Percentiles rank a stretch among this genome's conserved stretches.
These are phyloP conservation scores for Hydra vulgaris DNA, from an alignment of 30 jellyfish, hydroid and myxozoan species.

Conservation along the genomic window DNA sequence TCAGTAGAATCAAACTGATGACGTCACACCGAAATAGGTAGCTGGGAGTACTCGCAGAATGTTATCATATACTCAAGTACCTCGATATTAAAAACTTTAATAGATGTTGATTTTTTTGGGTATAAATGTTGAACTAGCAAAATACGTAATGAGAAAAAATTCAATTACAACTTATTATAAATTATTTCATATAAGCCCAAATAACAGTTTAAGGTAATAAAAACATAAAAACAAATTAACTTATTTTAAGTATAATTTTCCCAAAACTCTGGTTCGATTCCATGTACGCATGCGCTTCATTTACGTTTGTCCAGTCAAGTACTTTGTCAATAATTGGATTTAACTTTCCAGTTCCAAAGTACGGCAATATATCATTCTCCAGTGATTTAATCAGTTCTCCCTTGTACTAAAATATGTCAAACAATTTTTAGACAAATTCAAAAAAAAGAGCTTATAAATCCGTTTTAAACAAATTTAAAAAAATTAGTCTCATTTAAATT, in stretches of 20 bases:
- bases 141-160: too few species aligned
- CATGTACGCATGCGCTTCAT: slow-evolving; percentile 77
- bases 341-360: slow-evolving; percentile 41
- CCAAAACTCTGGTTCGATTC: slow-evolving; percentile 72
- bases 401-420: slow-evolving; percentile 44
- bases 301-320: slow-evolving; percentile 36
- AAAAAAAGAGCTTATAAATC: neutral
- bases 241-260: slow-evolving; percentile 48
- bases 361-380: slow-evolving; percentile 44
- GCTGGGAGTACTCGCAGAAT: too few species aligned
- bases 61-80: too few species aligned
- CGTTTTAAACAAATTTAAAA: neutral
- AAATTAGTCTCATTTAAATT: too few species aligned
- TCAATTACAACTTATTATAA: too few species aligned
- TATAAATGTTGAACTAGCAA: too few species aligned
- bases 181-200: too few species aligned
- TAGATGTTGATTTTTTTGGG: too few species aligned
- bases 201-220: too few species aligned
- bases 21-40: too few species aligned
- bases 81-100: too few species aligned
- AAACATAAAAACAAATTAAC: neutral
- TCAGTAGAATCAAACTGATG: too few species aligned
- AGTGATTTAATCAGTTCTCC: slow-evolving; percentile 66
- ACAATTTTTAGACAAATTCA: neutral
- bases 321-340: slow-evolving; percentile 74